Evolutionary conservation across 2,888 invertebrate species (phyloP), one percentile per base, ranked within the genome.

Genomic region (Tetropium fuscum): DNA sequence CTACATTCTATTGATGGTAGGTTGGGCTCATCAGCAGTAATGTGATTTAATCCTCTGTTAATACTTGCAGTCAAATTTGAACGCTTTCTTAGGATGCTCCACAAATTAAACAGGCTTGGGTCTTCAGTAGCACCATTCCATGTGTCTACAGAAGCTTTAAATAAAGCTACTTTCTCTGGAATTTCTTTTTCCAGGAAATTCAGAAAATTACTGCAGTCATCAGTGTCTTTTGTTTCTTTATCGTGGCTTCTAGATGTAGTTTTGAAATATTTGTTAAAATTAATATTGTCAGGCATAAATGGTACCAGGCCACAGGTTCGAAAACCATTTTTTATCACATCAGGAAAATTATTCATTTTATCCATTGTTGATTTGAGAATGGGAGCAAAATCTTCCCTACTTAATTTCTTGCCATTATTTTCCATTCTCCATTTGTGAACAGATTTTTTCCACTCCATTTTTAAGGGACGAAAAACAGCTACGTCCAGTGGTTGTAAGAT

Each of bases 41-140:
- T n/a, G n/a, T n/a, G n/a, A n/a, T n/a, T n/a, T n/a, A n/a, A n/a
- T n/a, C n/a, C n/a, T n/a, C n/a, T n/a, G n/a, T n/a, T n/a, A n/a
- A n/a, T n/a, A n/a, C n/a, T n/a, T n/a, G n/a, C n/a, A n/a, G n/a
- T n/a, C n/a, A n/a, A n/a, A n/a, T n/a, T n/a, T n/a, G n/a, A n/a
- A n/a, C n/a, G n/a, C n/a, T n/a, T n/a, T n/a, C n/a, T n/a, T n/a
- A n/a, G n/a, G n/a, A n/a, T n/a, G n/a, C n/a, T n/a, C n/a, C n/a
- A n/a, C n/a, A n/a, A n/a, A n/a, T n/a, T n/a, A n/a, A n/a, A n/a
- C n/a, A n/a, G n/a, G n/a, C n/a, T n/a, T n/a, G n/a, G 22, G 18
- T 57, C 57, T 49, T 57, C 57, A 15, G 20, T 51, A 7, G 49
- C 34, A 18, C 43, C 57, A 40, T 49, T 57, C 57, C 57, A 57